phyloP scores from a whole-genome alignment of 1,140 invertebrate genomes.

The Drosophila kanapiae region DNA sequence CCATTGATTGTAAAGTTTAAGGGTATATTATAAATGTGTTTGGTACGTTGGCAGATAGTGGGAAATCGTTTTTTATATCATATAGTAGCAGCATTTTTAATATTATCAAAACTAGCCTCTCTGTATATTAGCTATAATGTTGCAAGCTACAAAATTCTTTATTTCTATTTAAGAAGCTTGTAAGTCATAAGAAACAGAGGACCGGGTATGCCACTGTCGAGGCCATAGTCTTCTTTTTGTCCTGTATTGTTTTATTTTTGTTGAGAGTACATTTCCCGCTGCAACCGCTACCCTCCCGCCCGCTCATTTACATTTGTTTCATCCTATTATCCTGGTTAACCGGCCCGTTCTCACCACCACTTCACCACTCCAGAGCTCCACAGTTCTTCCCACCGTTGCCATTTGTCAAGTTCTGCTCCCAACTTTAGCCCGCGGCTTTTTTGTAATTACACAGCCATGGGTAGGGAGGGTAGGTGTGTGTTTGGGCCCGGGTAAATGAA shows the following conservation, averaged over 20 bases:
- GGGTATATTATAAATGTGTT: neutral
- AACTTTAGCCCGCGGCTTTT: slow-evolving; percentile 67
- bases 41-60: neutral
- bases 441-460: slow-evolving; percentile 68
- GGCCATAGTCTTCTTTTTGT: neutral
- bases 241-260: slow-evolving; percentile 25
- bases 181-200: too few relatives aligned
- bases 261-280: slow-evolving; percentile 31
- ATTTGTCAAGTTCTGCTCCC: slow-evolving; percentile 71
- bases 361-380: neutral
- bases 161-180: too few relatives aligned
- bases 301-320: slow-evolving; percentile 73
- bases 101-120: too few relatives aligned
- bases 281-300: slow-evolving; percentile 7
- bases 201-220: neutral
- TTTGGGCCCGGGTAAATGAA: slow-evolving; percentile 31
- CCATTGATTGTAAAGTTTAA: neutral
- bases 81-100: neutral
- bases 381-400: slow-evolving; percentile 20
- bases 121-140: too few relatives aligned
- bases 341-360: slow-evolving; percentile 42
- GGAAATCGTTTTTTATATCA: neutral
- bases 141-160: too few relatives aligned
- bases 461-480: neutral
- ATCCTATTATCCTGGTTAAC: slow-evolving; percentile 78